Conservation (phyloP, 2,888 invertebrate species). For the Vannuccia rotundouncinata region DNA sequence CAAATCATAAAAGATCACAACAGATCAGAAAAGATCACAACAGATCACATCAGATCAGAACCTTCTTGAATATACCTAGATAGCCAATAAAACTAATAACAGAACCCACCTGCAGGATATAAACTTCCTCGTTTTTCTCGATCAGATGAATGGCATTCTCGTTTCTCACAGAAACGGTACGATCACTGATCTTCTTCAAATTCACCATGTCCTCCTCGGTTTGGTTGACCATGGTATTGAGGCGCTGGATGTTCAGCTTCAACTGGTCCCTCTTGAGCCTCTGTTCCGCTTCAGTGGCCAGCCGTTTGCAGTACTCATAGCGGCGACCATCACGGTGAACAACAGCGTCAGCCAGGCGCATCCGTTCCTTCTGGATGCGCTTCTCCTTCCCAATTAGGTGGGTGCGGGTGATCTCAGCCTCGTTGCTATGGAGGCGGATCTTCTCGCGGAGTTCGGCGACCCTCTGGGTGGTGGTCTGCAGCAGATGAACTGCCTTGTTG, state of each 20-base stretch:
- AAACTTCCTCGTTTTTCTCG: constrained; percentile 28
- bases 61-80: too few species aligned
- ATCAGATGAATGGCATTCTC: constrained; percentile 30
- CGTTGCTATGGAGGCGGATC: constrained; percentile 56
- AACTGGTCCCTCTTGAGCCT: constrained; percentile 11
- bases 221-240: constrained; percentile 31
- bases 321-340: neutral
- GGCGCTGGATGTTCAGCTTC: constrained; percentile 21
- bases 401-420: constrained; percentile 56
- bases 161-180: neutral
- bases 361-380: constrained; percentile 52
- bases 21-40: too few species aligned
- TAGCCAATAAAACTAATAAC: too few species aligned
- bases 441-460: constrained; percentile 57
- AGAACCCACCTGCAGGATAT: constrained; percentile 30
- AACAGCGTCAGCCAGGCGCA: neutral
- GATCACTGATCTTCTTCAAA: constrained; percentile 9
- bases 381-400: constrained; percentile 45
- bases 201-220: constrained; percentile 23
- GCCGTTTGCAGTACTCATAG: constrained; percentile 17
- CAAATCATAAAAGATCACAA: too few species aligned
- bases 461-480: constrained; percentile 56
- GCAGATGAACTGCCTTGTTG: constrained; percentile 56
- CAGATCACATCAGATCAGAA: too few species aligned
- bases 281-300: neutral